Base-by-base conservation (phyloP, 2,888 invertebrate species). In the Halocaridina rubra region DNA sequence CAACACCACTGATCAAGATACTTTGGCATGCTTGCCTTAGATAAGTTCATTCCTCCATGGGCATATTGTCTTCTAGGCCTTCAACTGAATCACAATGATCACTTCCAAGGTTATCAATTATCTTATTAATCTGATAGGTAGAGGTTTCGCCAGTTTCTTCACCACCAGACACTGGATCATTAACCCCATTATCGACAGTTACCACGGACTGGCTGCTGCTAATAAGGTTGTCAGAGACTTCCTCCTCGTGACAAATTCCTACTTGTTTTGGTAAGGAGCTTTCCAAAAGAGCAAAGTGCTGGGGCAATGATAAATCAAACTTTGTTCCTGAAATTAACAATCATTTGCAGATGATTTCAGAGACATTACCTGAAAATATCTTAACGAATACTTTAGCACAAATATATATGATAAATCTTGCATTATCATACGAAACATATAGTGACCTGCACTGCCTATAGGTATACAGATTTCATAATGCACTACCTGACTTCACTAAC, bases 251-350 rank as follows among this genome's bases (percentile, higher is more conserved):
- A 30, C 61, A 61, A 1, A 22, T 59, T 10, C 39, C 78, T 39
- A 61, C 46, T 30, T 69, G 57, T 46, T 84, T 84, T 7, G 78
- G 72, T 16, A 72, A 13, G 19, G 57, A 46, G 22, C 61, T 72
- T 10, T 84, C 82, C 33, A 77, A 59, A 16, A 76, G 78, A 24
- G 71, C 78, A 72, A 84, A 84, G 5, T 84, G 71, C 61, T 84
- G 71, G 8, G 82, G 82, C 53, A 84, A 59, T 30, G 59, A 61
- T 16, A 84, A 72, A 19, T 84, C 82, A 84, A 84, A 84, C 29
- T 78, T 84, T 59, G 82, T 64, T 19, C 79, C 59, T 80, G 72
- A 74, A 64, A 81, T n/a, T n/a, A n/a, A 53, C 19, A 76, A 16
- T 72, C 24, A 24, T 84, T 59, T 61, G 19, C 61, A 30, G 67